Evolutionary conservation across 2,888 invertebrate genomes (phyloP), one percentile per base, ranked within the genome.

Genomic region (Drosophila meridionalis): DNA sequence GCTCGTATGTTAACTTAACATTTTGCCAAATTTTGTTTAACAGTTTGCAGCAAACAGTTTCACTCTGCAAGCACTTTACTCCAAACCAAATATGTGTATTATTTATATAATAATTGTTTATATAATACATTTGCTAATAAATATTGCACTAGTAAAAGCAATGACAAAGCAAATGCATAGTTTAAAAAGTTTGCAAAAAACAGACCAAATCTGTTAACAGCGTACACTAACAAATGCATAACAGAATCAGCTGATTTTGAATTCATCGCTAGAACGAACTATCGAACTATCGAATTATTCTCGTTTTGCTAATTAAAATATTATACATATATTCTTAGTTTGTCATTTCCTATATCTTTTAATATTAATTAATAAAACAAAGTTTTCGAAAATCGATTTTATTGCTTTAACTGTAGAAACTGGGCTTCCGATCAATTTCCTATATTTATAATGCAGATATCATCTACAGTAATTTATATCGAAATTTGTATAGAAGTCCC

Each of bases 1-100:
- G 28, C 20, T 11, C 28, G 38, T 11, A 32, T 69, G 69, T 69
- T 69, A 67, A 69, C 20, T 69, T 69, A 28, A 69, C 67, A 67
- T 69, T 47, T 69, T 47, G 28, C 57, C 26, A 40, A 69, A 32
- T 48, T 64, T 26, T 32, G 57, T 7, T 57, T 56, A 48, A 48
- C 69, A 69, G 32, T 28, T n/a, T 32, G 9, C 38, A 12, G 6
- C 2, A 40, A 32, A 8, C 3, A 38, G 0, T 26, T 14, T 12
- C 26, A 32, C 12, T 14, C 32, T 26, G 9, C 12, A 14, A 45
- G 9, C 32, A 36, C 6, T 38, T 52, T 1, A n/a, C 8, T 12
- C 7, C n/a, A 52, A 12, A 20, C 26, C 6, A 52, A 36, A 26
- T 53, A 8, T 20, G 1, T 7, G 6, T 36, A 20, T 7, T 20